Base-by-base conservation (phyloP, 2,888 invertebrate genomes). In the Notodonta dromedarius region DNA sequence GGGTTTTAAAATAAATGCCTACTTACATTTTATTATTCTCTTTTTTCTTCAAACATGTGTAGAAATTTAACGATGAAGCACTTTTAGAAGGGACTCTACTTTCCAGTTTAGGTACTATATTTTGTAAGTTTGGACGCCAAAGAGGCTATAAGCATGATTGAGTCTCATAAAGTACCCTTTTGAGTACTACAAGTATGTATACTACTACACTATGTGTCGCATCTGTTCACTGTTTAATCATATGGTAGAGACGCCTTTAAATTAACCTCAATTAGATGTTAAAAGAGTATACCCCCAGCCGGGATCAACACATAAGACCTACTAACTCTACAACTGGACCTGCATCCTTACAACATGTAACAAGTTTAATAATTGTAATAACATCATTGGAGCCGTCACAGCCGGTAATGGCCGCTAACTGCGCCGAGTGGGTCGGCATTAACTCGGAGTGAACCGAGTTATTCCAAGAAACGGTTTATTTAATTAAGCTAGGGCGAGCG, bases 381-480 rank as follows among this genome's bases (percentile, higher is more conserved):
- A 63, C 60, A 73, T 68, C 61, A 69, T 73, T 57, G 59, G 54
- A 58, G 58, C 24, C 42, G 63, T 58, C 54, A 50, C 63, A 53
- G 42, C 54, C 56, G 14, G 46, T 56, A 52, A 56, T 56, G 44
- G 39, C 7, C 56, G 24, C 42, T 24, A 24, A 56, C 56, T 32
- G 24, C 24, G 42, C 8, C 63, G 62, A 71, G 61, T 73, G 52
- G 54, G 55, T 58, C 58, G 46, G 55, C 56, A 63, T 50, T 13
- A 55, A 40, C 60, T 60, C 48, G 24, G 32, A 66, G 66, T 58
- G 68, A 63, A 61, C 64, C 61, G 67, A 67, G 68, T 66, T 75
- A 64, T 83, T 83, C 86, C 73, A 63, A 82, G 87, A 89, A 90
- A 85, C 84, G 82, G 86, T 88, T 91, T 88, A 90, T 89, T 90